Base-by-base conservation (phyloP, 1,140 invertebrate genomes). In the Metaphire vulgaris region DNA sequence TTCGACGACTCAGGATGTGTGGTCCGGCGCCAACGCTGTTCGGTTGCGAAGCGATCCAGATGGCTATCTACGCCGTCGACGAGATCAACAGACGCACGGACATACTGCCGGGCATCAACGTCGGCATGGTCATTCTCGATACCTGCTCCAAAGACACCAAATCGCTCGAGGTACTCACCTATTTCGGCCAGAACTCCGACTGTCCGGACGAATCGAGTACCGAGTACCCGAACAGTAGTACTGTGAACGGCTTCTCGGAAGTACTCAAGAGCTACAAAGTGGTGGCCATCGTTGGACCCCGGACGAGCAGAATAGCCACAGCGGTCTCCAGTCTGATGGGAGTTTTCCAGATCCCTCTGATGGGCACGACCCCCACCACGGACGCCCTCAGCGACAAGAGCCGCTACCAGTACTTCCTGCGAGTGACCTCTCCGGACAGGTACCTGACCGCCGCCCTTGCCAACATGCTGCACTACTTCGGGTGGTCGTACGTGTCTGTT, bases 121-220 rank as follows among this genome's bases (percentile, higher is more conserved):
- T 92, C 56, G 92, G 92, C 0, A 90, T 90, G 6, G 88, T 90
- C 78, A 92, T 92, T 73, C 83, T 92, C 1, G 92, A 93, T 82
- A 92, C 91, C 0, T 93, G 92, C 82, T 89, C 89, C 21, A 87
- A 90, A 56, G 91, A 92, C 76, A 91, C 90, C 0, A 92, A 91
- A 82, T 91, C 91, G 0, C 85, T 92, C 0, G 91, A 92, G 80
- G 29, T 15, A 65, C 33, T 26, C 14, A n/a, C 28, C 15, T 1
- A 69, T 32, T 15, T 66, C 32, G 41, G 56, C 67, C 29, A 28
- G n/a, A 0, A 26, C 65, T 16, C 2, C n/a, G 56, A 16, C 74
- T 1, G 1, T 30, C 15, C 26, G 16, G 14, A 66, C 78, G 26
- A 14, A 28, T 12, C 41, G 21, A 56, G 21, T 21, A 56, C 41